Base-by-base conservation (phyloP, 2,888 invertebrate species). In the Caenorhabditis sp. region DNA sequence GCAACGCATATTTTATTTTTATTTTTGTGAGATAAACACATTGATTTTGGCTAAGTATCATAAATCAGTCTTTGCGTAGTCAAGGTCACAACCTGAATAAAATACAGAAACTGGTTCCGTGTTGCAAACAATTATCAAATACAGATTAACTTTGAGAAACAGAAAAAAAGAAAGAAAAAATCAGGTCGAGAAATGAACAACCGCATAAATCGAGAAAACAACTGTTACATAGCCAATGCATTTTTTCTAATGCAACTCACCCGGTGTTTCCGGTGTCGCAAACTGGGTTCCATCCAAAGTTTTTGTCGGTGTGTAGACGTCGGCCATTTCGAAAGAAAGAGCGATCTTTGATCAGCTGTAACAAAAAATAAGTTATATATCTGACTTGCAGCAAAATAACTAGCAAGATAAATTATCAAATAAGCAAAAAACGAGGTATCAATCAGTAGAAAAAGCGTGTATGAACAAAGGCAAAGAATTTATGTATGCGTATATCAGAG, bases 221-320 rank as follows among this genome's bases (percentile, higher is more conserved):
- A n/a, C n/a, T n/a, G n/a, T n/a, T n/a, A n/a, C n/a, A n/a, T n/a
- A n/a, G n/a, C n/a, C n/a, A n/a, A n/a, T n/a, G n/a, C n/a, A n/a
- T n/a, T n/a, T n/a, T 18, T 20, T 18, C 11, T 2, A 47, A 20
- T 18, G 6, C 47, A 18, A 55, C 55, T 26, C n/a, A 55, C 55
- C 15, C 1, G 55, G 55, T 28, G 55, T 6, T 13, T 55, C 28
- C n/a, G 13, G 15, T 47, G 47, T 2, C 47, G 47, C 4, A 9
- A 47, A 47, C 20, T n/a, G n/a, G 4, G 28, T 55, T n/a, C 55
- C 55, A 28, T 55, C 55, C 55, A 55, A 15, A 3, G 55, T 6
- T 28, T 55, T 55, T 1, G 55, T 55, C 28, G 55, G 55, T 8
- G 55, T 55, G 28, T 55, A 55, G 26, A 28, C 15, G 55, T 55